phyloP scores from a whole-genome alignment of 2,113 vertebrate species.

The Irena cyanogastra region DNA sequence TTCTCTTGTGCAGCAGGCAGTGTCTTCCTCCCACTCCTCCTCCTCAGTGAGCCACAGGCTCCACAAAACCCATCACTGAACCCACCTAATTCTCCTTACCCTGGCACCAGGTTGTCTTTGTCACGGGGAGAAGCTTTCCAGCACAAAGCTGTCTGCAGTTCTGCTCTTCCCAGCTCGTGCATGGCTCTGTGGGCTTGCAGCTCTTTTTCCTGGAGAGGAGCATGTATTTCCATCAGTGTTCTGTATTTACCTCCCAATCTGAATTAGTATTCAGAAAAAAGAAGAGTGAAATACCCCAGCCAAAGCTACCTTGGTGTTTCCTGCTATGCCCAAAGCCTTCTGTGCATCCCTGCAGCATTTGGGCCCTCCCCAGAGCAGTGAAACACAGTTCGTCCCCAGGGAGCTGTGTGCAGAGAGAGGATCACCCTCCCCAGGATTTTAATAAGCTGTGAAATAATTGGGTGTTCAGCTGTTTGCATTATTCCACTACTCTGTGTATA shows the following conservation, averaged over 20 bases:
- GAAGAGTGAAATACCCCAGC: not conserved
- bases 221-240: fast-evolving
- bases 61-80: not conserved
- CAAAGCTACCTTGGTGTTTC: not conserved
- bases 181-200: not conserved
- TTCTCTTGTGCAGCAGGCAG: not conserved
- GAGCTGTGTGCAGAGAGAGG: not conserved
- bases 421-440: not conserved
- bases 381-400: not conserved
- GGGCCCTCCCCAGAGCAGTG: not conserved
- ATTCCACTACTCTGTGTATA: not conserved
- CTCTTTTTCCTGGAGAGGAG: not conserved
- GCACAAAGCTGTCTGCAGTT: not conserved
- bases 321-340: not conserved
- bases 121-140: not conserved
- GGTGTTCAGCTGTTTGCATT: not conserved
- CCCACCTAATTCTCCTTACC: not conserved
- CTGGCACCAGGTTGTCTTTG: not conserved
- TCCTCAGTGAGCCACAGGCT: not conserved
- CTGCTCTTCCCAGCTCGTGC: not conserved
- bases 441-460: not conserved
- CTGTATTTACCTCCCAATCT: not conserved
- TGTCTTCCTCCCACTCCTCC: not conserved
- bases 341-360: not conserved
- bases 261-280: not conserved